Base-by-base conservation (phyloP, 2,888 invertebrate genomes). In the Calameuta pallipes region DNA sequence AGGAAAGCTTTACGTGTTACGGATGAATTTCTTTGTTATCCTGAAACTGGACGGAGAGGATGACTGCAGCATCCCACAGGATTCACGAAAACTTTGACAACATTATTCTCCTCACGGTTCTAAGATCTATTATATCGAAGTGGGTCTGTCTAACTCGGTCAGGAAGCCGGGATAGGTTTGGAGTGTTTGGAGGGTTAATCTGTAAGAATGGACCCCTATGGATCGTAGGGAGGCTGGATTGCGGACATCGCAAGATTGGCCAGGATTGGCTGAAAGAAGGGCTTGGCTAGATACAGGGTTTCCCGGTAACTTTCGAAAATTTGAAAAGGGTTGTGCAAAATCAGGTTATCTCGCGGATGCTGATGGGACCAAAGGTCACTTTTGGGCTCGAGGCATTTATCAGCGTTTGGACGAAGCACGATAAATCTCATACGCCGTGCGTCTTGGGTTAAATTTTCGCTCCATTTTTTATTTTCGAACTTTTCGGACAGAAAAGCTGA, bases 301-400 rank as follows among this genome's bases (percentile, higher is more conserved):
- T 15, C 31, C 31, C 15, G 12, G 76, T 76, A 75, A 74, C 76
- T 76, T 73, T 92, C 71, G 13, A 33, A 31, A 9, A 71, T 70
- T n/a, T 33, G 71, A 71, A 71, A 71, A 31, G 71, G 71, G 89
- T 90, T 4, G 86, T 92, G 41, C 41, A 56, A 56, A 56, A 56
- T 6, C 23, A 23, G 1, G 9, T 56, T 56, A 56, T 56, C 41
- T 56, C 6, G 41, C 41, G 41, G 41, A 56, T 56, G 41, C 41
- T 56, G 41, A 56, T 56, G 23, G 15, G 41, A 0, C 15, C 6
- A 23, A 41, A 41, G 41, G 23, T 56, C 41, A 56, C 41, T 56
- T 56, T 9, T 56, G 23, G 41, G 23, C 9, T 56, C 23, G 15
- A 41, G 41, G 23, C 41, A 15, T 23, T 41, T 41, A 41, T 41